Percentiles rank a stretch among this genome's conserved stretches.
phyloP scores from a whole-genome alignment of 2,888 invertebrate species.

The Leptopilina myrica region DNA sequence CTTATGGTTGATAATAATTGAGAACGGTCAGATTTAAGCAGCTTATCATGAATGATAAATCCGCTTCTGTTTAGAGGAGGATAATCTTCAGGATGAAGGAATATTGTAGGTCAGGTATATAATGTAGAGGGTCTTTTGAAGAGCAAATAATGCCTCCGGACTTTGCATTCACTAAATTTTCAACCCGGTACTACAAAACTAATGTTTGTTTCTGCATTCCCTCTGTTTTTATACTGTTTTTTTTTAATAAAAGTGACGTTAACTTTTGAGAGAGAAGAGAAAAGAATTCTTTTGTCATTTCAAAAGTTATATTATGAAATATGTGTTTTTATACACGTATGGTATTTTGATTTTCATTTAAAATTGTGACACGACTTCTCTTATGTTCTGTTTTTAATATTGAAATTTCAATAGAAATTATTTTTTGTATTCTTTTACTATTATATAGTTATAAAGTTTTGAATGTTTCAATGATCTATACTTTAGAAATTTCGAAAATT shows the following conservation, averaged over 20 bases:
- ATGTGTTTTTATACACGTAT: no score
- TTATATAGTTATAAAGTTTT: no score
- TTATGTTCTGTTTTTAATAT: no score
- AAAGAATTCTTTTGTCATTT: no score
- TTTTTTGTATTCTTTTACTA: no score
- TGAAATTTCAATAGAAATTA: no score
- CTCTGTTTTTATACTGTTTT: neutral
- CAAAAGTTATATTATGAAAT: no score
- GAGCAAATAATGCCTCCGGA: conserved; percentile 12
- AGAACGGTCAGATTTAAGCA: conserved; percentile 22
- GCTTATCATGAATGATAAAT: conserved; percentile 19
- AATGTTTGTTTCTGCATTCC: neutral
- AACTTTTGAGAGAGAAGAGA: no score
- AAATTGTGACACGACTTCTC: no score
- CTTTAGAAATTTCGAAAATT: no score
- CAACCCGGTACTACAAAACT: neutral
- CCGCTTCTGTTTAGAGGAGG: neutral
- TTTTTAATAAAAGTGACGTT: neutral
- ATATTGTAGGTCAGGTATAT: conserved; percentile 1
- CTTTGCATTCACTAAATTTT: neutral
- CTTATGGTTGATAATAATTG: conserved; percentile 24
- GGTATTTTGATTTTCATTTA: no score
- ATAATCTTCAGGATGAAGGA: conserved; percentile 1
- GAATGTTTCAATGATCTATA: no score
- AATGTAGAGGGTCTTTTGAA: conserved; percentile 9